Conservation (phyloP, 2,113 vertebrate species). For the Alectura lathami region DNA sequence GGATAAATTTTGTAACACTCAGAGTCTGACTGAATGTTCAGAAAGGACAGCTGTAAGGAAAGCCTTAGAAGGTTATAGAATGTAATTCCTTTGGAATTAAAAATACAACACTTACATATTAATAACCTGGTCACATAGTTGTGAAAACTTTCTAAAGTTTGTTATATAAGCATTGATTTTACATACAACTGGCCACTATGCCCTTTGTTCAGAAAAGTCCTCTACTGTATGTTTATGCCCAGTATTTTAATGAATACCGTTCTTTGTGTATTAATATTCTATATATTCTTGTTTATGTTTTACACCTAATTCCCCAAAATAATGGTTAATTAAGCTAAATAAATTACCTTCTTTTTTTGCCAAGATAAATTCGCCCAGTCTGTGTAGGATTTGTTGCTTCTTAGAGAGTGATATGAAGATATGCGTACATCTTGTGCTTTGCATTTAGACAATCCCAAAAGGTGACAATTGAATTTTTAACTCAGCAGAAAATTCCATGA, state of each 20-base stretch:
- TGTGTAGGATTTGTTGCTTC: conserved; percentile 24
- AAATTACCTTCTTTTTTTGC: conserved; percentile 26
- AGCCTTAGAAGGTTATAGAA: not conserved
- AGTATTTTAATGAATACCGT: conserved; percentile 1
- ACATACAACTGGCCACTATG: not conserved
- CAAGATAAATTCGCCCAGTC: not conserved
- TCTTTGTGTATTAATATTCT: conserved; percentile 33
- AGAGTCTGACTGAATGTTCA: not conserved
- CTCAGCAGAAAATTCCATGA: not conserved
- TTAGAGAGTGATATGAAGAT: not conserved
- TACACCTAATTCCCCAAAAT: not conserved
- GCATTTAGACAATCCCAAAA: not conserved
- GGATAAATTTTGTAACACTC: not conserved
- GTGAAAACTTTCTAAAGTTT: not conserved
- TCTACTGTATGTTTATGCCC: not conserved
- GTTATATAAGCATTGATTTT: not conserved
- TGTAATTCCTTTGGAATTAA: not conserved
- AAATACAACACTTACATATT: not conserved
- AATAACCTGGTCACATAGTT: not conserved
- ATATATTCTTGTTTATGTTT: conserved; percentile 31
- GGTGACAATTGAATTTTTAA: not conserved
- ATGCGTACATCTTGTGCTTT: not conserved
- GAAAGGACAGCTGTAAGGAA: not conserved
- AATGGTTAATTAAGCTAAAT: conserved; percentile 37
- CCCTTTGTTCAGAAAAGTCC: not conserved